These are phyloP conservation scores for Drosophila pallidifrons DNA, from an alignment of 1,140 invertebrate genomes.

Conservation along the genomic window DNA sequence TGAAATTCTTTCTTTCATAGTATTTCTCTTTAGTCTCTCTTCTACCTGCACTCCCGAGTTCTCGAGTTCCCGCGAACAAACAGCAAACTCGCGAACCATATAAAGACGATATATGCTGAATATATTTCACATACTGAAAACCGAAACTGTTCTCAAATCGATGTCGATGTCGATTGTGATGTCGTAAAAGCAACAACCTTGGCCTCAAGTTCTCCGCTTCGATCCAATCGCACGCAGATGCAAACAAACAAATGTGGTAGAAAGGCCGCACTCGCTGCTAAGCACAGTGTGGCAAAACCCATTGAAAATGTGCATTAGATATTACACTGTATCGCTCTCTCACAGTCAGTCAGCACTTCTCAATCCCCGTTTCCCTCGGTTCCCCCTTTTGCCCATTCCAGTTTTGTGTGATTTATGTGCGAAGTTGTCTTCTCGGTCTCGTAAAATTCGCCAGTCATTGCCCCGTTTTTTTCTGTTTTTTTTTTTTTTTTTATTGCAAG, in stretches of 20 bases:
- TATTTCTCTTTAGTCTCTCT: slow-evolving; percentile 38
- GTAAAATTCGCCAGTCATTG: slow-evolving; percentile 73
- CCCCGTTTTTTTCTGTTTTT: slow-evolving; percentile 51
- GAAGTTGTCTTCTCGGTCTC: slow-evolving; percentile 60
- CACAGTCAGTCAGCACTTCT: not conserved
- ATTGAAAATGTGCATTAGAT: slow-evolving; percentile 36
- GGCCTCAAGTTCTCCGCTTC: slow-evolving; percentile 51
- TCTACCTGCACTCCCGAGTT: slow-evolving; percentile 58
- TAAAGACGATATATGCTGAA: slow-evolving; percentile 40
- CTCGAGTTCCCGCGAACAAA: slow-evolving; percentile 31
- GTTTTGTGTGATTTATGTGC: slow-evolving; percentile 70
- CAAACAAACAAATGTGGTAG: slow-evolving; percentile 58
- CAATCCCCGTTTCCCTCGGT: not conserved
- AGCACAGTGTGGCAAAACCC: slow-evolving; percentile 63
- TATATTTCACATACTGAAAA: slow-evolving; percentile 32
- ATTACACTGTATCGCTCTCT: not conserved
- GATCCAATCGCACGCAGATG: slow-evolving; percentile 35
- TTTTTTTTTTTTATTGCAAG: slow-evolving; percentile 25
- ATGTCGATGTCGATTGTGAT: slow-evolving; percentile 11
- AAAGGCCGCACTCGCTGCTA: slow-evolving; percentile 21
- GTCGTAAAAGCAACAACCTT: slow-evolving; percentile 62
- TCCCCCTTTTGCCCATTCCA: slow-evolving; percentile 4
- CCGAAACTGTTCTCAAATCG: slow-evolving; percentile 32
- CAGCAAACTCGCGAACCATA: slow-evolving; percentile 19
- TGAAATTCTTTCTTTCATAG: slow-evolving; percentile 52